These are phyloP conservation scores for Pterois miles DNA, from an alignment of 2,797 vertebrate species.

Conservation along the genomic window DNA sequence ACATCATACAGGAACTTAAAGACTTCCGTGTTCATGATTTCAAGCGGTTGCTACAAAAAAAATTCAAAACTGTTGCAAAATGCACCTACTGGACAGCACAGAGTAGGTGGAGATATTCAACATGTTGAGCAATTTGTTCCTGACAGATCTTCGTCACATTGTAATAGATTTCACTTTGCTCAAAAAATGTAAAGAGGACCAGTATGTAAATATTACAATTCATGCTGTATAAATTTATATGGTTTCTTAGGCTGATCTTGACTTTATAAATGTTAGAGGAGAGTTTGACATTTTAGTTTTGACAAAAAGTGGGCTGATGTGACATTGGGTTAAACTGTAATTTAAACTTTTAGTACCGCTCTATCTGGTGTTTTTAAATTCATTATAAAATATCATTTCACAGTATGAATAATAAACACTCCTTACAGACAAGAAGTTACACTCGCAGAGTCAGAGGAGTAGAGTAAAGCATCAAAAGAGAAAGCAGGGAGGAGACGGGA, in stretches of 20 bases:
- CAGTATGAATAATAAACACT: not conserved
- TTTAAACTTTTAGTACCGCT: not conserved
- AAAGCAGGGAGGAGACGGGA: conserved; percentile 29
- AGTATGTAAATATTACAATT: not conserved
- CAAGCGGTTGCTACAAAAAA: conserved; percentile 20
- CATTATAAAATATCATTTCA: not conserved
- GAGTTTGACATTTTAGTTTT: not conserved
- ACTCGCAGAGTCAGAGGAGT: not conserved
- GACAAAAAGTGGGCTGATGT: not conserved
- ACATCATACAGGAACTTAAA: conserved; percentile 38
- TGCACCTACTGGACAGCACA: not conserved
- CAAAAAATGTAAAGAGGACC: not conserved
- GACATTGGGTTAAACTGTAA: not conserved
- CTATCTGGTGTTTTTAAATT: not conserved
- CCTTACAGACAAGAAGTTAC: not conserved
- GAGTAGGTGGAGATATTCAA: conserved; percentile 15
- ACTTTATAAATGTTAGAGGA: not conserved
- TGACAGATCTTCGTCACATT: conserved; percentile 10
- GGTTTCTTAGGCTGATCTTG: not conserved
- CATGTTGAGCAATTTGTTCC: conserved; percentile 50
- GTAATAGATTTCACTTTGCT: not conserved
- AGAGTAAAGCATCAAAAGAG: not conserved
- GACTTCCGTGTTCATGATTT: conserved; percentile 32
- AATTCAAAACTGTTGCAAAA: conserved; percentile 48
- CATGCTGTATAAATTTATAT: not conserved